Base-by-base conservation (phyloP, 2,113 vertebrate genomes). In the Hystrix brachyura region DNA sequence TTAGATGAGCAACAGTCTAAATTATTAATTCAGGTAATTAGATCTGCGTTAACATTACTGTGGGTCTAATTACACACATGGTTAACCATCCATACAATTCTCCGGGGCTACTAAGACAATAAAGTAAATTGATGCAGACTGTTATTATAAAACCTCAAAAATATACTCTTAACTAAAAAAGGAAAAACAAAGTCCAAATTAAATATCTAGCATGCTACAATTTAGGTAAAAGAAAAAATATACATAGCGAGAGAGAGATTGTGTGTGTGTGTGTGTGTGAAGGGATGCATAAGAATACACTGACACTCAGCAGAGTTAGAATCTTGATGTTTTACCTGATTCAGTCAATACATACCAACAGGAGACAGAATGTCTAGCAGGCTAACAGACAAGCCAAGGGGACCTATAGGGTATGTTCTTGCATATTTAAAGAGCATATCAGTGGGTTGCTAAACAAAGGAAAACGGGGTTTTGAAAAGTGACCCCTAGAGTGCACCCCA, bases 81-180 rank as follows among this genome's bases (percentile, higher is more conserved):
- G 38, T 74, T 92, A 59, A 82, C 71, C 12, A 72, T 60, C 17
- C 83, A 80, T 85, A 46, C 7, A 84, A 93, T 93, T 90, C 64
- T 93, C 67, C 72, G 48, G 7, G 32, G 29, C 6, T 57, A 90
- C 59, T 83, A 72, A 84, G 29, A 95, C 25, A 94, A 94, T 67
- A 48, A 82, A 29, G 57, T 59, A 84, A 84, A 90, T 7, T 83
- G 32, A 94, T 80, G 48, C 14, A 23, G 79, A 46, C 69, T 78
- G n/a, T 64, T 72, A 51, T 59, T 80, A 92, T 46, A 94, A 80
- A 95, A 87, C 67, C n/a, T 94, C 23, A 79, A 90, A 93, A 74
- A 53, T 53, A 69, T 65, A 34, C 64, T 67, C 64, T 34, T 67
- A 67, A 78, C 15, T 48, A 76, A 14, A 86, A 94, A 87, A 55